Base-by-base conservation (phyloP, 2,888 invertebrate genomes). In the Limnephilus lunatus region DNA sequence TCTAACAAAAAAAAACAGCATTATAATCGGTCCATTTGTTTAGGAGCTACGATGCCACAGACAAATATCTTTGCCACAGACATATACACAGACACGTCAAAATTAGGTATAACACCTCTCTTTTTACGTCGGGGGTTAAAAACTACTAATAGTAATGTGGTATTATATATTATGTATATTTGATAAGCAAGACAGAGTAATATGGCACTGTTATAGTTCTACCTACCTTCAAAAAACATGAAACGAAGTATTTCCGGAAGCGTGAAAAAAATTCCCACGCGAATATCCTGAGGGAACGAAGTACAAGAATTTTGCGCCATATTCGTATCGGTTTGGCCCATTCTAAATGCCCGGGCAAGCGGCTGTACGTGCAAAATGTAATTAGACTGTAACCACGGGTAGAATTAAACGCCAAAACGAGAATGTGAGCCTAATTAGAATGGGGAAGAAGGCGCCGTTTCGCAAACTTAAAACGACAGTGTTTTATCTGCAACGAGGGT, bases 361-460 rank as follows among this genome's bases (percentile, higher is more conserved):
- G 94, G 68, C 68, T 68, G 25, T 68, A 95, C 95, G 95, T 95
- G 96, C 95, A 96, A 96, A 96, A 96, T 95, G 96, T 96, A 96
- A 96, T 96, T 96, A 96, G 96, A 95, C 95, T 95, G 95, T 95
- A 96, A 96, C 96, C 96, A 95, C 96, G 95, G 95, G 95, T 95
- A 95, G 96, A 96, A 96, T 96, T 96, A 96, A 96, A 96, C 96
- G 96, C 95, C 96, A 96, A 96, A 96, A 96, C 96, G 95, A 96
- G 96, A 96, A 96, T 96, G 96, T 96, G 96, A 96, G 96, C 95
- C 96, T 96, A 96, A 96, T 96, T 96, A 96, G 96, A 95, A 95
- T 95, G 95, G 95, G 95, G 95, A 94, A 94, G 94, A 94, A 94
- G 93, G 91, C n/a, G 91, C 82, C n/a, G 48, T 88, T 53, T 85